Base-by-base conservation (phyloP, 2,113 vertebrate species). In the Chloebia gouldiae region DNA sequence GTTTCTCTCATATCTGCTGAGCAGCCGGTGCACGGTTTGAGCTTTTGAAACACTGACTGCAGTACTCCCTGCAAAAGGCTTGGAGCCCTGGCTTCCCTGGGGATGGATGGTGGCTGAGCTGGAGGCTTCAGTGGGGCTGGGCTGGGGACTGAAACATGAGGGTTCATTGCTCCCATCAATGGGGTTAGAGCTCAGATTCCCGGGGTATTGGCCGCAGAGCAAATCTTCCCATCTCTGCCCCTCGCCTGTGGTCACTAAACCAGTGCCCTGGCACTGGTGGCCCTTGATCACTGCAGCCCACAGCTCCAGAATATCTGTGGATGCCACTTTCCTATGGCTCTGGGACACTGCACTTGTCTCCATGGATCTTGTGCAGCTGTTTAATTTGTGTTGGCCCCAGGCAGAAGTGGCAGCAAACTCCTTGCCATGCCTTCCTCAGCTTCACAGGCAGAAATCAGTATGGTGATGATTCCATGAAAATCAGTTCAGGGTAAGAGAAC, bases 1-100 rank as follows among this genome's bases (percentile, higher is more conserved):
- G 86, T 91, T 93, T 81, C 72, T 96, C 80, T 94, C 86, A 0
- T 95, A 86, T 92, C 83, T 93, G 61, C 88, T 86, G 88, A 93
- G 88, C 82, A 90, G 92, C 92, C 53, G 1, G 72, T 93, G 76
- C 79, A 72, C 1, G 0, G 65, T 86, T 83, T 68, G 82, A 88
- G 76, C 45, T 5, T 75, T 90, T 90, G 94, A 94, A 95, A 92
- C 65, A 10, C 61, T 75, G 76, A 42, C 76, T 90, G 85, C 7
- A 1, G 51, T 64, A 60, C 28, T 77, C 33, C 3, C 59, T 72
- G 61, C 35, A 76, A 68, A 78, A 54, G n/a, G 49, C 69, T 93
- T 60, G 57, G 71, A 86, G 54, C 79, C 65, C 59, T 70, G 81
- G 15, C 54, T 56, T 51, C 33, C 72, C 71, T 21, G 35, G 33